Conservation (phyloP, 2,888 invertebrate genomes). For the Thysanoteuthis rhombus region DNA sequence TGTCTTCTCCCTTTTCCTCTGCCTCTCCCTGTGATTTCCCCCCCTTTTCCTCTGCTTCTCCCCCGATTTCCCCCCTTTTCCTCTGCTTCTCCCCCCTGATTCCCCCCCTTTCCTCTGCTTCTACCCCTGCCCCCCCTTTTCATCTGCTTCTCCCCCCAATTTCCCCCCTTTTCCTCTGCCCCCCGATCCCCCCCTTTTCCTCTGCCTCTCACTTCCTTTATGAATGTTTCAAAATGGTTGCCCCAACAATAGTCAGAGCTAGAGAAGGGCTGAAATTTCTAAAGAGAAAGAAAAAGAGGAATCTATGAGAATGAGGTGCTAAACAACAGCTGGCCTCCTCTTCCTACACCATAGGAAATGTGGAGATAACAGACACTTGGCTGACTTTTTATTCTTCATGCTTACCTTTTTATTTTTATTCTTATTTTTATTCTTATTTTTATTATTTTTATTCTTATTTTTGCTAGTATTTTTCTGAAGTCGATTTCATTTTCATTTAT, state of each 20-base stretch:
- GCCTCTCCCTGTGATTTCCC: too few relatives aligned
- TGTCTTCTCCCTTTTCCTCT: too few relatives aligned
- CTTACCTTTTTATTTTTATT: not conserved
- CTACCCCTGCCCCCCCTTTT: not conserved
- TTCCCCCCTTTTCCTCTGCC: not conserved
- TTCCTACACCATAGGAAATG: too few relatives aligned
- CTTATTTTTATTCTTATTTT: not conserved
- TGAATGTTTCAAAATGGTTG: not conserved
- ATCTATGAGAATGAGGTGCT: conserved; percentile 12
- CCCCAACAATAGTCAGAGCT: not conserved
- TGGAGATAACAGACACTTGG: not conserved
- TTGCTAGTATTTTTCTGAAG: not conserved
- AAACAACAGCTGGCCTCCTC: not conserved
- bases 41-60: not conserved
- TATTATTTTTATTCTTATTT: too few relatives aligned
- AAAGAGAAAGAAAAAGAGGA: not conserved
- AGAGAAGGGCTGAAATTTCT: not conserved
- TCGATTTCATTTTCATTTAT: not conserved
- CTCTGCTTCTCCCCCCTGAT: too few relatives aligned
- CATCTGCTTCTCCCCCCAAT: too few relatives aligned
- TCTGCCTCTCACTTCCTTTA: too few relatives aligned
- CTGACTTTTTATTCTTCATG: not conserved
- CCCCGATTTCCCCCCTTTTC: too few relatives aligned
- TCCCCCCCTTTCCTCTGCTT: too few relatives aligned
- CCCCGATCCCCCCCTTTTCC: not conserved